These are phyloP conservation scores for Siderastrea radians DNA, from an alignment of 92 coral and sea anemone genomes.

Conservation along the genomic window DNA sequence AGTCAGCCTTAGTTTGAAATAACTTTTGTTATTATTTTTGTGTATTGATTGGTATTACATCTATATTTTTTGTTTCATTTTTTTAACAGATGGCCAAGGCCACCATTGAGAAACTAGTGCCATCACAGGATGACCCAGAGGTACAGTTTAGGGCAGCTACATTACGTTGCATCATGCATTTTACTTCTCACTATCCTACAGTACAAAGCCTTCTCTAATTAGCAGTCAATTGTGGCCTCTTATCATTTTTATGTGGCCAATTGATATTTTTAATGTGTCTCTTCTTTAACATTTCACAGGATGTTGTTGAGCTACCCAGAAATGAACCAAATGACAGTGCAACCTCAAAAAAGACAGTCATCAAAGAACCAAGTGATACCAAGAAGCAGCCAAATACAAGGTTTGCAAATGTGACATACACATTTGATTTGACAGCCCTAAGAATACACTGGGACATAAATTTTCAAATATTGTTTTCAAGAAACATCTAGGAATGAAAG, in stretches of 20 bases:
- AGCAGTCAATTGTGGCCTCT: neutral
- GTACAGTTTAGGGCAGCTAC: neutral
- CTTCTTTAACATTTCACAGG: slow-evolving; percentile 7
- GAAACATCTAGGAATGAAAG: no score
- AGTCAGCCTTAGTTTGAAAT: neutral
- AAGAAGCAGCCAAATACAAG: neutral
- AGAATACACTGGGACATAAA: neutral
- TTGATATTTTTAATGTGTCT: neutral
- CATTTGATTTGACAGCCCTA: neutral
- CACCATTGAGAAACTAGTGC: slow-evolving; percentile 6
- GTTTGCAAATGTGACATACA: neutral
- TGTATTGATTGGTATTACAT: no score
- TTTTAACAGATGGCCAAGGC: slow-evolving; percentile 42
- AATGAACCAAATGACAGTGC: neutral
- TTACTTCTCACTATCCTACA: no score
- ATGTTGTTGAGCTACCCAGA: slow-evolving; percentile 2
- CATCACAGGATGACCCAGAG: slow-evolving; percentile 12
- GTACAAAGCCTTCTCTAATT: neutral
- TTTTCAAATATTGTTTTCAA: no score
- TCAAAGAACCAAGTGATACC: neutral
- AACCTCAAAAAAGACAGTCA: neutral
- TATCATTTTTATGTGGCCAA: neutral
- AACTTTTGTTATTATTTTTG: neutral
- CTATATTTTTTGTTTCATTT: neutral
- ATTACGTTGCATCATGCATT: no score